These are phyloP conservation scores for Heterodera carotae DNA, from an alignment of 1,140 invertebrate genomes.

Conservation along the genomic window DNA sequence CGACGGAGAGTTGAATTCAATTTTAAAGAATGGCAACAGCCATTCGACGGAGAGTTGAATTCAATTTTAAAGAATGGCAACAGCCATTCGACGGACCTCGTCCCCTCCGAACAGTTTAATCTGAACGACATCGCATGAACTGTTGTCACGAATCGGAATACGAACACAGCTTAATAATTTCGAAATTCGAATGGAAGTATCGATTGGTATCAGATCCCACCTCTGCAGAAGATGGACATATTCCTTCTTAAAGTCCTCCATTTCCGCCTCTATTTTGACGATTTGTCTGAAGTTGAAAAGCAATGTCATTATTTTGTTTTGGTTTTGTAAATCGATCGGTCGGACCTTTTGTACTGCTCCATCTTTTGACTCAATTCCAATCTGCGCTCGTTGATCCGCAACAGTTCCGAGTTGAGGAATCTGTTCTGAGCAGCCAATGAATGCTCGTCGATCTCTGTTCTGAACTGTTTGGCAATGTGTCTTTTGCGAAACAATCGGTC, in stretches of 20 bases:
- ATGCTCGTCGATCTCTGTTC: background rate
- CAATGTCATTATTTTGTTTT: constrained; percentile 25
- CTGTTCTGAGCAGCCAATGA: constrained; percentile 32
- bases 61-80: too few species aligned
- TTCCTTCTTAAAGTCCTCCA: constrained; percentile 69
- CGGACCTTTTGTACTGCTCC: constrained; percentile 34
- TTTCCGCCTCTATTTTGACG: constrained; percentile 65
- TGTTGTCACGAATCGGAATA: constrained; percentile 67
- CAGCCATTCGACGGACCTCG: constrained; percentile 59
- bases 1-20: too few species aligned
- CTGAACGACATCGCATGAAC: constrained; percentile 66
- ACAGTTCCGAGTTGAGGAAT: constrained; percentile 38
- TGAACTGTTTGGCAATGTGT: constrained; percentile 3
- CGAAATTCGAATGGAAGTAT: background rate
- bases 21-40: too few species aligned
- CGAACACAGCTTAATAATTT: constrained; percentile 65
- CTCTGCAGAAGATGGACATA: constrained; percentile 70
- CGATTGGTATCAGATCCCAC: background rate
- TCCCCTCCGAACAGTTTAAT: constrained; percentile 69
- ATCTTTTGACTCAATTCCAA: constrained; percentile 29
- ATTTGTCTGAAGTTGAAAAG: constrained; percentile 42
- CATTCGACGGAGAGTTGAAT: constrained; percentile 28
- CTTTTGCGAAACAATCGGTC: too few species aligned
- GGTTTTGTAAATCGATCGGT: background rate
- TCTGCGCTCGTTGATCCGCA: constrained; percentile 36